phyloP scores from a whole-genome alignment of 2,888 invertebrate species.

The Notocelia uddmanniana region DNA sequence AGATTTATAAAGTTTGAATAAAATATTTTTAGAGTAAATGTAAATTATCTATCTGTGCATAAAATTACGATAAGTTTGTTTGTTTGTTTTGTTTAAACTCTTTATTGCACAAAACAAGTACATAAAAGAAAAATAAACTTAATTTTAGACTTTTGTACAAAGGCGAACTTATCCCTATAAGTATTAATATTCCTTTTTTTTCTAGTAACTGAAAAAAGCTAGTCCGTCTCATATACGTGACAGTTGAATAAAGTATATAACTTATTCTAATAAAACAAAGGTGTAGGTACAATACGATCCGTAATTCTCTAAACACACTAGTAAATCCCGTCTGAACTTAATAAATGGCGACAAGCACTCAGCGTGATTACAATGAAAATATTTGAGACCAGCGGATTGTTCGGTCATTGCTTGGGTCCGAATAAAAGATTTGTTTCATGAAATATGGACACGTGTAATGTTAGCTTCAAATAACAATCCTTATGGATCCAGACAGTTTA shows the following conservation, averaged over 20 bases:
- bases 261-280: constrained; percentile 15
- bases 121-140: too few species aligned
- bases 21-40: too few species aligned
- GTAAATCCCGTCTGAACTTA: constrained; percentile 71
- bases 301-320: constrained; percentile 38
- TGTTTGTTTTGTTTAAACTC: too few species aligned
- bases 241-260: constrained; percentile 5
- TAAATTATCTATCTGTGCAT: too few species aligned
- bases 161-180: too few species aligned
- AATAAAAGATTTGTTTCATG: constrained; percentile 21
- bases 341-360: constrained; percentile 82
- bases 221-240: neutral
- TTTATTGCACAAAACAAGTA: too few species aligned
- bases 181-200: neutral
- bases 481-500: neutral
- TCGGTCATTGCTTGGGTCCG: constrained; percentile 32
- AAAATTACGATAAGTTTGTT: too few species aligned
- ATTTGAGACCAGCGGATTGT: constrained; percentile 40
- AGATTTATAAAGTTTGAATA: too few species aligned
- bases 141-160: too few species aligned
- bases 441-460: constrained; percentile 10
- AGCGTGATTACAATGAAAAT: constrained; percentile 71
- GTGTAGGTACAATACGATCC: constrained; percentile 15
- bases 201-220: neutral
- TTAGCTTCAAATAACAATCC: constrained; percentile 8